Evolutionary conservation across 2,888 invertebrate species (phyloP), one percentile per base, ranked within the genome.

Genomic region (Papilio elwesi): DNA sequence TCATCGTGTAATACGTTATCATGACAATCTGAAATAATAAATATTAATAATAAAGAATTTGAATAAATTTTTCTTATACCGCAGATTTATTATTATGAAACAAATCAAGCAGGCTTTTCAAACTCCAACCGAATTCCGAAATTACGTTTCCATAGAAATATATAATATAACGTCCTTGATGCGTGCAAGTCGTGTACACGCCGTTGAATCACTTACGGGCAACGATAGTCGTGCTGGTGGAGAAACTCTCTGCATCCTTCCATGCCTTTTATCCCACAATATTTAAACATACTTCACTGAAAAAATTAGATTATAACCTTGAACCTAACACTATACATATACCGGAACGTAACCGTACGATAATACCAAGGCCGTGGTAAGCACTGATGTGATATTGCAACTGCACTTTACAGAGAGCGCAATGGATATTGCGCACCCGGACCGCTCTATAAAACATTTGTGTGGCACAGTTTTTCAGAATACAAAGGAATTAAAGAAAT

Each of bases 141-240:
- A 13, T n/a, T 38, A 43, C 43, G 43, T 43, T 5, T 7, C 13
- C n/a, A 59, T n/a, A 38, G n/a, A 36, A 7, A 59, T 10, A 9
- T 38, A 38, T n/a, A 59, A 9, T n/a, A 36, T 36, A 38, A 55
- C 11, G 12, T 38, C 38, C 59, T 59, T 26, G 38, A 38, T n/a
- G 13, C 51, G n/a, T 6, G 13, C n/a, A 43, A 9, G 9, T 9
- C 43, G 43, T 43, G 43, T 43, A 3, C 8, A 6, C 13, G 13
- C 51, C 51, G n/a, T n/a, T 7, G 53, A 47, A 64, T 38, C 43
- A 87, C 88, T 87, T 81, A 88, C 89, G 82, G 82, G 68, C 89
- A 89, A 5, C 86, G 80, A 47, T 87, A 63, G 68, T 89, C 89
- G 68, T 88, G 87, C 0, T 79, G 73, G 38, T 88, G 88, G 0